These are phyloP conservation scores for Ictalurus punctatus DNA, from an alignment of 2,113 vertebrate genomes.

Conservation along the genomic window DNA sequence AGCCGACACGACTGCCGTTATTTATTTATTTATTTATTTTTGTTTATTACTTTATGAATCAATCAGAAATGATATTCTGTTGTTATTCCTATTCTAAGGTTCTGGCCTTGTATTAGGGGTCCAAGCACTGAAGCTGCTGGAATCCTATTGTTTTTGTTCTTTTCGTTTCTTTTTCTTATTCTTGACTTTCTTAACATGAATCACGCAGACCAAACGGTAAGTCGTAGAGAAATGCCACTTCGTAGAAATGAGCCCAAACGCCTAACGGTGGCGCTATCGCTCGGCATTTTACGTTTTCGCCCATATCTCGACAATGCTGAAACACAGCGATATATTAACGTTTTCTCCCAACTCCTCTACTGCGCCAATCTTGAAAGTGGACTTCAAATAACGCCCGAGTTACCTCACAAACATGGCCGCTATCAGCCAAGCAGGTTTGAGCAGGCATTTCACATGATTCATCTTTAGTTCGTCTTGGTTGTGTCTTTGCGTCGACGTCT, in stretches of 20 bases:
- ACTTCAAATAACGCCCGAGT: not conserved
- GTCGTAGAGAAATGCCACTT: not conserved
- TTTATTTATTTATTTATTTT: too few relatives aligned
- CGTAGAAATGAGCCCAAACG: not conserved
- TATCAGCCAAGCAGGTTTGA: not conserved
- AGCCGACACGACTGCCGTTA: not conserved
- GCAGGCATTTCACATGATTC: not conserved
- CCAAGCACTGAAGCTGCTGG: not conserved
- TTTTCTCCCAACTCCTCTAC: not conserved
- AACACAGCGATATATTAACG: not conserved
- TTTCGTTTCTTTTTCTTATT: not conserved
- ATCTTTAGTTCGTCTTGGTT: not conserved
- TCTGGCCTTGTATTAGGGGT: not conserved
- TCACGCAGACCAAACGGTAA: not conserved
- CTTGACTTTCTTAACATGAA: not conserved
- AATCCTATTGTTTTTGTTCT: not conserved
- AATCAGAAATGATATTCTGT: not conserved
- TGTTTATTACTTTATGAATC: not conserved
- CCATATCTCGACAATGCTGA: not conserved
- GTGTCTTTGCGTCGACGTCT: not conserved
- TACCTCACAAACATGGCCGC: not conserved
- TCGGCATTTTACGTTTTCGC: not conserved
- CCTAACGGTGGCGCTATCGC: not conserved
- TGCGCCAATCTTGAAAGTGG: not conserved
- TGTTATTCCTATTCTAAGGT: not conserved